Percentiles rank a stretch among this genome's conserved stretches.
Evolutionary conservation across 1,140 invertebrate genomes (phyloP).

Genomic region (Ostrea edulis): DNA sequence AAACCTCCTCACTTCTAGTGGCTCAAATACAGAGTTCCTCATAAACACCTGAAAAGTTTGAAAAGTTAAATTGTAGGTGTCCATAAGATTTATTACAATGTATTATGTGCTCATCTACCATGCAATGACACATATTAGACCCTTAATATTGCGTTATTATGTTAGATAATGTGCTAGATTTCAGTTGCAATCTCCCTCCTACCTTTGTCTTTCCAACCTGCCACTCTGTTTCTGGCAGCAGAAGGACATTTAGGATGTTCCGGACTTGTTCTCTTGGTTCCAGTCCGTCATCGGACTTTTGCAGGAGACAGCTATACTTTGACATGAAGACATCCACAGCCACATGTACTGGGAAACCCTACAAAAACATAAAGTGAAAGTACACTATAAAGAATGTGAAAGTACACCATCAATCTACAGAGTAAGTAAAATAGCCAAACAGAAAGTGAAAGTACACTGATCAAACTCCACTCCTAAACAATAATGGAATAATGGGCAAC

Average conservation of each 20-base stretch:
- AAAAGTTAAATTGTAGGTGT: not conserved
- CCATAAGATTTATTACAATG: no score
- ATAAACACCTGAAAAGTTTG: slow-evolving; percentile 82
- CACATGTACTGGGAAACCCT: slow-evolving; percentile 95
- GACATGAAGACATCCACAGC: slow-evolving; percentile 88
- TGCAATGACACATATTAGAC: no score
- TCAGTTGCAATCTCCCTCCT: slow-evolving; percentile 72
- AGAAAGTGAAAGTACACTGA: no score
- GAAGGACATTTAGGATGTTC: slow-evolving; percentile 81
- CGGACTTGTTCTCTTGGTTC: slow-evolving; percentile 66
- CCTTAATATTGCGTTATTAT: no score
- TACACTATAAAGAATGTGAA: not conserved
- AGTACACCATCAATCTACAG: not conserved
- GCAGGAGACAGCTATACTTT: slow-evolving; percentile 86
- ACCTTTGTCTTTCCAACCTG: slow-evolving; percentile 95
- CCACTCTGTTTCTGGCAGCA: slow-evolving; percentile 89
- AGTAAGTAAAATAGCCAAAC: not conserved
- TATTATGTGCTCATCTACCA: no score
- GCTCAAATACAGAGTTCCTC: slow-evolving; percentile 90
- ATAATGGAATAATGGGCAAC: no score
- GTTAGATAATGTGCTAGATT: no score
- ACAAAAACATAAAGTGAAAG: slow-evolving; percentile 19
- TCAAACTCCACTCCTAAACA: no score
- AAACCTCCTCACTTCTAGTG: slow-evolving; percentile 89
- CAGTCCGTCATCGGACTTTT: slow-evolving; percentile 50